Base-by-base conservation (phyloP, 2,113 vertebrate species). In the Labrus mixtus region DNA sequence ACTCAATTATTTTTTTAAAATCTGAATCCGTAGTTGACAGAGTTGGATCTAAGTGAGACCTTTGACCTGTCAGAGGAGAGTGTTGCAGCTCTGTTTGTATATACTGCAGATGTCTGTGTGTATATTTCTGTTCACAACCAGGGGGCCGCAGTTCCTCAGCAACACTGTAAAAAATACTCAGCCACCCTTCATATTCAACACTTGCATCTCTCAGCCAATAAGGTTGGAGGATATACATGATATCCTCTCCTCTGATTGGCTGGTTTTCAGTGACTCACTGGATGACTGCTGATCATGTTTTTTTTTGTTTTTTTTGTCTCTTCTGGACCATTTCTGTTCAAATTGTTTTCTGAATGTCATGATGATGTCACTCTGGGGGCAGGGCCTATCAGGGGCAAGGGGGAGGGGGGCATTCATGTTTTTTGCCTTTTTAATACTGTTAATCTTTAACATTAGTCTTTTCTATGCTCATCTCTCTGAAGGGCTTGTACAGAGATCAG, bases 241-340 rank as follows among this genome's bases (percentile, higher is more conserved):
- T 22, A 9, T 48, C 17, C 58, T 67, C n/a, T 75, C 20, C 45
- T 68, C 23, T 82, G 82, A 84, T 82, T 87, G 78, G 75, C 55
- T 79, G 63, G 17, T 65, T 39, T 75, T 68, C 56, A 54, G 60
- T 77, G 67, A 78, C 60, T 76, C 15, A 8, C 19, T 66, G 59
- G 84, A 68, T 73, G 46, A 82, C 69, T 76, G 83, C 72, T 80
- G 77, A 71, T 68, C 53, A 66, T 68, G 58, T 72, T 63, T 33
- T 33, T 33, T 33, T 33, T 33, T 33, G 29, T 33, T 33, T 33
- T 25, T 25, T 86, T 68, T 65, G 51, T 69, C 17, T 82, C 46
- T 78, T 80, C 68, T 89, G 89, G 89, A 89, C 85, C 85, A 87
- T 89, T 84, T 87, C 53, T 70, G 15, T 81, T 82, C 25, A 75